These are phyloP conservation scores for Halichoeres trimaculatus DNA, from an alignment of 2,113 vertebrate genomes.

Conservation along the genomic window DNA sequence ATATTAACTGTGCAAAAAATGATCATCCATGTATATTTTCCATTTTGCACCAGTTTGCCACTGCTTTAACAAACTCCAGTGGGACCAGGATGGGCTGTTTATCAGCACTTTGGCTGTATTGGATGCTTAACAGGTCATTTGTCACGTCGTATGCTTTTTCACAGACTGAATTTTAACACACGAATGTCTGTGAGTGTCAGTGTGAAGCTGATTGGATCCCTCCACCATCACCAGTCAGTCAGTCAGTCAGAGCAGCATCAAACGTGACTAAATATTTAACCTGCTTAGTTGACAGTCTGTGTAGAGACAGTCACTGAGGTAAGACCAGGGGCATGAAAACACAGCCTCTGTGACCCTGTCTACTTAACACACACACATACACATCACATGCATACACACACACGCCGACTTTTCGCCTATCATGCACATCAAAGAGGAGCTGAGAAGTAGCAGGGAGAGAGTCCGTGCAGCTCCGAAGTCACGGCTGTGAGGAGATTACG, in stretches of 20 bases:
- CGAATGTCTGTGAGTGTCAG: neutral
- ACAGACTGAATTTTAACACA: neutral
- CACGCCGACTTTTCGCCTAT: slow-evolving; percentile 4
- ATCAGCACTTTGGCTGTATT: too few species aligned
- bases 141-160: too few species aligned
- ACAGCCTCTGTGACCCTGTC: slow-evolving; percentile 24
- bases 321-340: slow-evolving; percentile 16
- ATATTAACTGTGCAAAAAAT: too few species aligned
- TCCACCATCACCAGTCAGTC: neutral
- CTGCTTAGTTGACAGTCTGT: slow-evolving; percentile 2
- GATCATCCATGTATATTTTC: too few species aligned
- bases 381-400: neutral
- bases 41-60: too few species aligned
- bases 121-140: too few species aligned
- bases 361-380: slow-evolving; percentile 19
- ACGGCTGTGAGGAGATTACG: slow-evolving; percentile 21
- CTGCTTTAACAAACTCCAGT: too few species aligned
- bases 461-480: slow-evolving; percentile 8
- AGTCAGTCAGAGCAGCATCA: neutral
- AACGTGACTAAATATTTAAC: slow-evolving; percentile 2
- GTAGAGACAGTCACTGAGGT: slow-evolving; percentile 13
- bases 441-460: slow-evolving; percentile 1
- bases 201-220: neutral
- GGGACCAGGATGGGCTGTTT: too few species aligned
- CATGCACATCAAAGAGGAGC: slow-evolving; percentile 30